phyloP scores from a whole-genome alignment of 2,888 invertebrate genomes.

The Brenthis daphne region DNA sequence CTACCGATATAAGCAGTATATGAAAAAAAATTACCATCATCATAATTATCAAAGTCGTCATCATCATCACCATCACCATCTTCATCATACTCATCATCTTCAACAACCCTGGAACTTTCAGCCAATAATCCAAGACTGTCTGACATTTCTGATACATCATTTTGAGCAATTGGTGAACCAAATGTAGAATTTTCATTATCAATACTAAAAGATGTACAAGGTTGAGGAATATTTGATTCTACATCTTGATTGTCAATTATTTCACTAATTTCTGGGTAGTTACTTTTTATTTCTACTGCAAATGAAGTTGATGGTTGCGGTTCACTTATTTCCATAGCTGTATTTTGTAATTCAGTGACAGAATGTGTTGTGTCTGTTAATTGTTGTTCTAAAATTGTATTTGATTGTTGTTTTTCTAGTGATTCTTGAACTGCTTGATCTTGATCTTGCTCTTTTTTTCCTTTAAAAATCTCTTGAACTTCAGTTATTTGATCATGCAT shows the following conservation, averaged over 20 bases:
- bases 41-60: slow-evolving; percentile 53
- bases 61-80: slow-evolving; percentile 55
- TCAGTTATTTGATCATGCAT: too few relatives aligned
- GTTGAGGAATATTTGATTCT: slow-evolving; percentile 9
- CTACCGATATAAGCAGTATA: not conserved
- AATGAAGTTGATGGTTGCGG: slow-evolving; percentile 6
- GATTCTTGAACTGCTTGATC: not conserved
- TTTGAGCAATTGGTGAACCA: slow-evolving; percentile 25
- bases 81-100: slow-evolving; percentile 64
- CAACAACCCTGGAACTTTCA: slow-evolving; percentile 61
- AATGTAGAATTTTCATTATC: slow-evolving; percentile 19
- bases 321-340: not conserved
- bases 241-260: not conserved
- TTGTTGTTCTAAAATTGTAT: too few relatives aligned
- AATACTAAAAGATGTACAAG: slow-evolving; percentile 31
- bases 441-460: not conserved
- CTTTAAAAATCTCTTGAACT: not conserved
- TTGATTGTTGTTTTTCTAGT: not conserved
- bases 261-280: not conserved
- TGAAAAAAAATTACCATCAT: slow-evolving; percentile 42
- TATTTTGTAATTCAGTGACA: slow-evolving; percentile 1
- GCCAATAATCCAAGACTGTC: slow-evolving; percentile 72
- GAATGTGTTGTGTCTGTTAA: too few relatives aligned
- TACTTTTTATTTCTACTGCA: not conserved
- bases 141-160: slow-evolving; percentile 49